Conservation (phyloP, 2,888 invertebrate species). For the Xanthostigma xanthostigma region DNA sequence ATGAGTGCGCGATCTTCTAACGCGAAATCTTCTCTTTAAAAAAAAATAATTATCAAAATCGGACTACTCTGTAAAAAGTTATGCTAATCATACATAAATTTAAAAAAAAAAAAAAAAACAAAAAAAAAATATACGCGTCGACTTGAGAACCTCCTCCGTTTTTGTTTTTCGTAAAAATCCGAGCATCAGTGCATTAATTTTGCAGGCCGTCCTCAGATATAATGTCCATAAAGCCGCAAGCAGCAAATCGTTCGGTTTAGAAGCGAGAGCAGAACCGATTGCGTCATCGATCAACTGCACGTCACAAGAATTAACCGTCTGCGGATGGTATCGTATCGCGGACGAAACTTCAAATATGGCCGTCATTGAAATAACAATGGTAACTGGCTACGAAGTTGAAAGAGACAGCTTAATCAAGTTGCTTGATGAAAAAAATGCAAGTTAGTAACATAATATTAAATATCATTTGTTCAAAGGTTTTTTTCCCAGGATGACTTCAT, state of each 20-base stretch:
- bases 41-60: too few species aligned
- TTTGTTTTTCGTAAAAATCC: too few species aligned
- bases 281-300: conserved; percentile 15
- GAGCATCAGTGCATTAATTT: conserved; percentile 5
- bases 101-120: too few species aligned
- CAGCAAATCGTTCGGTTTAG: conserved; percentile 35
- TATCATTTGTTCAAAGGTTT: too few species aligned
- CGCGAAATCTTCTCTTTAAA: too few species aligned
- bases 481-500: too few species aligned
- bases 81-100: too few species aligned
- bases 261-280: conserved; percentile 28
- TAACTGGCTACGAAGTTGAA: conserved; percentile 47
- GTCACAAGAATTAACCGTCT: conserved; percentile 14
- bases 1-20: too few species aligned
- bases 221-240: conserved; percentile 31
- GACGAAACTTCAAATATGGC: conserved; percentile 43
- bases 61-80: too few species aligned
- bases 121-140: too few species aligned
- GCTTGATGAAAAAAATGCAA: conserved; percentile 21
- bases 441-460: background rate
- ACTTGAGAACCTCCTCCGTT: too few species aligned
- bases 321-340: conserved; percentile 23
- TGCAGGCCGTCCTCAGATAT: conserved; percentile 33
- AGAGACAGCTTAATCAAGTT: conserved; percentile 38
- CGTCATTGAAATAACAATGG: conserved; percentile 42